Conservation (phyloP, 2,797 vertebrate species). For the Dipus sagitta region DNA sequence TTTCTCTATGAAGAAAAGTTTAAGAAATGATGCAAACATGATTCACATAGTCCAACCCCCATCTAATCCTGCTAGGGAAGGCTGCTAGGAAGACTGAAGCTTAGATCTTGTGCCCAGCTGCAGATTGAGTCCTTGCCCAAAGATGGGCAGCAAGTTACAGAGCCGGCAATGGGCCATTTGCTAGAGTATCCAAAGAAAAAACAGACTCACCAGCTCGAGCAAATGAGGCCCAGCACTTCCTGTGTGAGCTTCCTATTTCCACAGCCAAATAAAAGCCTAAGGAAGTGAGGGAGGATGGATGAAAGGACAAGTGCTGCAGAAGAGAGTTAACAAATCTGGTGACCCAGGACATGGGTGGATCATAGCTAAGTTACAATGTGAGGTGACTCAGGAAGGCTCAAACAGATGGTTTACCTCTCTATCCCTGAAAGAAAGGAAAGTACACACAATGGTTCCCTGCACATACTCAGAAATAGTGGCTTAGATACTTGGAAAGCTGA, state of each 20-base stretch:
- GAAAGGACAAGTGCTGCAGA: constrained; percentile 79
- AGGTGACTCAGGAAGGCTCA: constrained; percentile 61
- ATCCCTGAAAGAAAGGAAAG: constrained; percentile 48
- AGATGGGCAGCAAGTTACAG: constrained; percentile 88
- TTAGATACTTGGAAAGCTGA: constrained; percentile 83
- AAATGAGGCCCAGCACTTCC: constrained; percentile 89
- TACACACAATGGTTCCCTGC: constrained; percentile 26
- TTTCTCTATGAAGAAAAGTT: constrained; percentile 52
- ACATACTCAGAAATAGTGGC: constrained; percentile 81
- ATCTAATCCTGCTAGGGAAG: constrained; percentile 8
- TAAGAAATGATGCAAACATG: constrained; percentile 62
- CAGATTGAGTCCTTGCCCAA: constrained; percentile 88
- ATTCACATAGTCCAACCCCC: constrained; percentile 37
- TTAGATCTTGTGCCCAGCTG: constrained; percentile 81
- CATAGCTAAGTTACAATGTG: constrained; percentile 42
- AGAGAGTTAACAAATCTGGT: constrained; percentile 72
- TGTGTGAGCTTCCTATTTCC: constrained; percentile 90
- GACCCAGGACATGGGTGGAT: constrained; percentile 17
- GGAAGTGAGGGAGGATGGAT: constrained; percentile 66
- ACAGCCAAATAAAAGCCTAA: constrained; percentile 86
- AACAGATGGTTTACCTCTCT: constrained; percentile 17
- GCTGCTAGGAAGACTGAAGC: constrained; percentile 51
- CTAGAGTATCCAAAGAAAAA: constrained; percentile 88
- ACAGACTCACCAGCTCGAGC: constrained; percentile 88
- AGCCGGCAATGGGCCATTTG: constrained; percentile 85